Evolutionary conservation across 2,888 invertebrate genomes (phyloP), one percentile per base, ranked within the genome.

Genomic region (Baronia brevicornis): DNA sequence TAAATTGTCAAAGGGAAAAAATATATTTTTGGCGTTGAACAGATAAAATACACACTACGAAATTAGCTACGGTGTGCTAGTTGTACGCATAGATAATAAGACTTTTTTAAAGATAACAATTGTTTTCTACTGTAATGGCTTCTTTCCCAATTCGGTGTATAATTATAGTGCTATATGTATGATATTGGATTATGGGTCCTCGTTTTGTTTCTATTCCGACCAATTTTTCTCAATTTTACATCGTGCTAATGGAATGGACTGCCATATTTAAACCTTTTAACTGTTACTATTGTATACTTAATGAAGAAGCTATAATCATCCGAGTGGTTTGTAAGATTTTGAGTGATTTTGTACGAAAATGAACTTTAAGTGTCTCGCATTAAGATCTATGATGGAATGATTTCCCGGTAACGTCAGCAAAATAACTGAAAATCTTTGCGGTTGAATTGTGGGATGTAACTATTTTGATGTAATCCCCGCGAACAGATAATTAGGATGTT

Each of bases 221-320:
- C 80, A 80, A 80, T 77, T 78, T 75, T 73, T 72, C 70, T 71
- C 74, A 73, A 64, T 73, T 75, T 72, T 74, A 77, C 73, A 72
- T 68, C 51, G 54, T 69, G 60, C 60, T 60, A 60, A 70, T 66
- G 62, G 62, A 71, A 71, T 67, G 73, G 71, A 82, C 82, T 82
- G 80, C 80, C 80, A 80, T 77, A 68, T 70, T 68, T 70, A 69
- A 67, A 63, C 58, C 65, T 63, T n/a, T 47, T 67, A 62, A 62
- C 66, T 70, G 49, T 67, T 60, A 46, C 42, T 44, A 41, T 46
- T 43, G 44, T 46, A 46, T 51, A 58, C 48, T 51, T 61, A 50
- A 48, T 7, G 9, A 10, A 30, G n/a, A n/a, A 18, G 40, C 43
- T 30, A 24, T 35, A 36, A 35, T 27, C 44, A 38, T 46, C 39